Percentiles rank a stretch among this genome's conserved stretches.
Evolutionary conservation across 2,113 vertebrate species (phyloP).

Genomic region (Burhinus oedicnemus): DNA sequence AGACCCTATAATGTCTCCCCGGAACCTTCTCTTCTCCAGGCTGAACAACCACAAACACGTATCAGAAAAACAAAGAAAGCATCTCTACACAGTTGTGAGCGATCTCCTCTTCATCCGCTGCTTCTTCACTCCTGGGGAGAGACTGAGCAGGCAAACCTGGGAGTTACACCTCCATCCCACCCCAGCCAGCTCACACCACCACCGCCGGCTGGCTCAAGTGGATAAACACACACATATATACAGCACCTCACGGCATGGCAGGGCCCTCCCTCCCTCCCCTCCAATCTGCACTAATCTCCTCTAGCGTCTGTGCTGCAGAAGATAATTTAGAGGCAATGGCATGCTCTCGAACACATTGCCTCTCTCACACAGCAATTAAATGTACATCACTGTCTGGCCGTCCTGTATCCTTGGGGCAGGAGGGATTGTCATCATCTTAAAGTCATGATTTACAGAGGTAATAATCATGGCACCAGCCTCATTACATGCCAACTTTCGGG

Average conservation of each 20-base stretch:
- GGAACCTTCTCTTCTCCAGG: not conserved
- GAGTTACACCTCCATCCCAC: not conserved
- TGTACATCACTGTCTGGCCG: conserved; percentile 36
- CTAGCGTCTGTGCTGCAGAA: not conserved
- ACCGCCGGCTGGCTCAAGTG: not conserved
- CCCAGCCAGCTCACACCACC: not conserved
- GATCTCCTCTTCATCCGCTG: not conserved
- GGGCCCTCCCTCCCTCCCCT: not conserved
- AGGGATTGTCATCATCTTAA: conserved; percentile 47
- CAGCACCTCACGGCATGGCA: not conserved
- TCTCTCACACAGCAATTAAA: conserved; percentile 55
- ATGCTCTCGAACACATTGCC: not conserved
- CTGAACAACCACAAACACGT: not conserved
- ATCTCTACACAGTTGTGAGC: not conserved
- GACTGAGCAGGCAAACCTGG: not conserved
- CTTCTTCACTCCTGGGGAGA: not conserved
- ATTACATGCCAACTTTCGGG: conserved; percentile 57
- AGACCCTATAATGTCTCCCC: not conserved
- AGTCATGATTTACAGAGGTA: conserved; percentile 69
- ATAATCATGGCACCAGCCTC: conserved; percentile 64
- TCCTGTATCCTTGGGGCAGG: conserved; percentile 50
- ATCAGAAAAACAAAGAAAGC: not conserved
- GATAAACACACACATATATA: not conserved
- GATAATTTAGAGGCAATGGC: conserved; percentile 33
- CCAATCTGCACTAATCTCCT: conserved; percentile 30